Evolutionary conservation across 2,888 invertebrate genomes (phyloP), one percentile per base, ranked within the genome.

Genomic region (Tinea pellionella): DNA sequence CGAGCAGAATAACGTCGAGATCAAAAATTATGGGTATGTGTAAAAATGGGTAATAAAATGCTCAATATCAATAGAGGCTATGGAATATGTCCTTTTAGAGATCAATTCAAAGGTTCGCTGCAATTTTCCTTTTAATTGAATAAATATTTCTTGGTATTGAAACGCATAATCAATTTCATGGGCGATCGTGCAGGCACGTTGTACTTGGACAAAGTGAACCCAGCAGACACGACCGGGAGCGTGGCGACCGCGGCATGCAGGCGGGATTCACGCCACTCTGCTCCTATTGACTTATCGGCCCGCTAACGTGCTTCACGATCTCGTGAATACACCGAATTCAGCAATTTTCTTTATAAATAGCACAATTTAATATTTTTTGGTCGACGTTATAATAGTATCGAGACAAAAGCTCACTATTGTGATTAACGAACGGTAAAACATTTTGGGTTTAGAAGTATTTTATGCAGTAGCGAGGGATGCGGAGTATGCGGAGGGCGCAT

Each of bases 231-330:
- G 55, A 55, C 24, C 19, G 18, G 18, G 55, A 15, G 18, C 18
- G 16, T 15, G 18, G 16, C 47, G 47, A 11, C 9, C 47, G 18
- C 47, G 18, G 47, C 18, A 15, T 15, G 55, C 55, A 24, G 8
- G 55, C 55, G 24, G 55, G n/a, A 55, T 19, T 55, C 55, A 29
- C 55, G 55, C 15, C 15, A 47, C 47, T 47, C 47, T 47, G 47
- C 16, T 9, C 47, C 47, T 53, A 53, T 53, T 53, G 53, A 53
- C 53, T 53, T 53, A 53, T 53, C 53, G 53, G n/a, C 53, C 53
- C 4, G 16, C 53, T 53, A 53, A 57, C 57, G 30, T 32, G 57
- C 57, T 57, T 57, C 57, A 57, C 57, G 57, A 57, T 57, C 32
- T 57, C 30, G 57, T 57, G 57, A 57, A 57, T 57, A 6, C 8